Evolutionary conservation across 2,888 invertebrate genomes (phyloP).

Genomic region (Oscheius myriophilus): DNA sequence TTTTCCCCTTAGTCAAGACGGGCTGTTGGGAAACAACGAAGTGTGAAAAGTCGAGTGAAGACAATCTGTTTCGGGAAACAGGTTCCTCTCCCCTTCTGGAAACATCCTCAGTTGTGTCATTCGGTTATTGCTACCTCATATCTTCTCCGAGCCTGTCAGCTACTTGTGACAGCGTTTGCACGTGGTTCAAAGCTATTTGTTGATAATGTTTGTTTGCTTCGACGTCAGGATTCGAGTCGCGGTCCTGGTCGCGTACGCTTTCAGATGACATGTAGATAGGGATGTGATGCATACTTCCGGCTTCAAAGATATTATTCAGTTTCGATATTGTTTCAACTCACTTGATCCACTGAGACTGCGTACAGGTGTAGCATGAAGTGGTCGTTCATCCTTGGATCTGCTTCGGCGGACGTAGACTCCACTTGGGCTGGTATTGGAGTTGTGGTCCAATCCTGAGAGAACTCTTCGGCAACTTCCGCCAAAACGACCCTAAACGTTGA

Average conservation of each 20-base stretch:
- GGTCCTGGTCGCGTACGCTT: conserved; percentile 30
- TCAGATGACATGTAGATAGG: conserved; percentile 54
- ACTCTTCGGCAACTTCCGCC: conserved; percentile 43
- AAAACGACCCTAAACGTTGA: conserved; percentile 16
- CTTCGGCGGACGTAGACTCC: conserved; percentile 52
- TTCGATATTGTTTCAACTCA: not conserved
- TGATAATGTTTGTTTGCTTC: conserved; percentile 25
- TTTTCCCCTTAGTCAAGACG: conserved; percentile 55
- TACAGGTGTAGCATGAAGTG: conserved; percentile 7
- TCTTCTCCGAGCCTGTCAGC: conserved; percentile 46
- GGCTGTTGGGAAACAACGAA: conserved; percentile 55
- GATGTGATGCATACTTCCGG: conserved; percentile 30
- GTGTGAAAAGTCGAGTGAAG: conserved; percentile 44
- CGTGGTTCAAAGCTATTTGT: conserved; percentile 46
- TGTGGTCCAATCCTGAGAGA: conserved; percentile 42
- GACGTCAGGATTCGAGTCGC: conserved; percentile 12
- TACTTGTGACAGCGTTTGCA: conserved; percentile 47
- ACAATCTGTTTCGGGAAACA: conserved; percentile 41
- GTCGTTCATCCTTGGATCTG: conserved; percentile 48
- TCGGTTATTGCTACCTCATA: conserved; percentile 21
- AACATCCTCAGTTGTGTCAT: not conserved
- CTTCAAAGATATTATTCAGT: not conserved
- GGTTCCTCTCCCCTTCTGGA: conserved; percentile 45
- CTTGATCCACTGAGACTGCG: conserved; percentile 23
- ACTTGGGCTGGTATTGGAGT: conserved; percentile 39